Percentiles rank a stretch among this genome's conserved stretches.
phyloP scores from a whole-genome alignment of 2,888 invertebrate species.

The Clunio marinus region DNA sequence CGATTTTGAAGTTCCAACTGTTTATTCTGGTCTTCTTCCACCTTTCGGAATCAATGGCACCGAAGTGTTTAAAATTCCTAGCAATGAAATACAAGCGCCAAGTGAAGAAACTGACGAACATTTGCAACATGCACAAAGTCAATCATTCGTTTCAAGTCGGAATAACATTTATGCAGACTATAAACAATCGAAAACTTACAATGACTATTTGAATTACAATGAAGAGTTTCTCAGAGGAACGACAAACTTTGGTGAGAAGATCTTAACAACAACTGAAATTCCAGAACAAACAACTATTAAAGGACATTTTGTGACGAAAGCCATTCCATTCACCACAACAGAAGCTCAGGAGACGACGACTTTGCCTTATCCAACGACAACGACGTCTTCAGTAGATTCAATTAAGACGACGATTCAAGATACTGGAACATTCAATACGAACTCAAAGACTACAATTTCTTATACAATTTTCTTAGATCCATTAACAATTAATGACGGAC shows the following conservation, averaged over 20 bases:
- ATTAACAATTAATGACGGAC: constrained; percentile 64
- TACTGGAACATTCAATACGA: constrained; percentile 43
- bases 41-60: constrained; percentile 41
- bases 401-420: constrained; percentile 42
- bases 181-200: constrained; percentile 40
- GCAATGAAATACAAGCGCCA: constrained; percentile 52
- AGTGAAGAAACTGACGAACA: constrained; percentile 58
- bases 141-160: constrained; percentile 62
- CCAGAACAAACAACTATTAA: constrained; percentile 37
- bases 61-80: constrained; percentile 44
- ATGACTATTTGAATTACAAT: constrained; percentile 39
- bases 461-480: constrained; percentile 69
- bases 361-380: constrained; percentile 48
- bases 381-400: constrained; percentile 45
- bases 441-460: constrained; percentile 50
- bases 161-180: constrained; percentile 44
- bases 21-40: constrained; percentile 42
- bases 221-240: constrained; percentile 22
- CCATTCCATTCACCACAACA: constrained; percentile 39
- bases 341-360: constrained; percentile 40
- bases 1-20: constrained; percentile 33
- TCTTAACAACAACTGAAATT: constrained; percentile 23
- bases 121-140: constrained; percentile 65
- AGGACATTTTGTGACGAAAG: constrained; percentile 41
- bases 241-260: constrained; percentile 29